These are phyloP conservation scores for Ramphastos sulfuratus DNA, from an alignment of 2,113 vertebrate species.

Conservation along the genomic window DNA sequence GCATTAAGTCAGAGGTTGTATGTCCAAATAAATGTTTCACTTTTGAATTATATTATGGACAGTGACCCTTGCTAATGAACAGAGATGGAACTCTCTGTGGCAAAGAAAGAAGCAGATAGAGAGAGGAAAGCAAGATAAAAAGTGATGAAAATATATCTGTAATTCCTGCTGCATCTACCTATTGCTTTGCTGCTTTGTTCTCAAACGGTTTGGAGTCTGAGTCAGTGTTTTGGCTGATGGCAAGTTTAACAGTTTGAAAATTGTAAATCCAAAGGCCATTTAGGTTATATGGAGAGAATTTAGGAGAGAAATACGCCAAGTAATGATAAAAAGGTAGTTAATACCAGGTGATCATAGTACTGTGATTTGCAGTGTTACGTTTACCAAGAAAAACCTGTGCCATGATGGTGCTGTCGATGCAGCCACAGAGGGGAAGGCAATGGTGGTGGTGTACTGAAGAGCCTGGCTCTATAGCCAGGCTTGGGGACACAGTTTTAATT, in stretches of 20 bases:
- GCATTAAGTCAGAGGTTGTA: not conserved
- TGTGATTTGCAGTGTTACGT: not conserved
- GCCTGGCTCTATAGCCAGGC: not conserved
- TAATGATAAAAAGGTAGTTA: too few relatives aligned
- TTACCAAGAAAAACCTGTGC: not conserved
- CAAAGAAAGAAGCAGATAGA: not conserved
- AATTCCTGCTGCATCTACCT: not conserved
- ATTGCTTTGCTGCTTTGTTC: not conserved
- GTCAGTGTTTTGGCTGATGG: not conserved
- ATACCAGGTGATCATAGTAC: rapidly evolving
- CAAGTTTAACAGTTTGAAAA: not conserved
- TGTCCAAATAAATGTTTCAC: not conserved
- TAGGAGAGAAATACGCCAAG: not conserved
- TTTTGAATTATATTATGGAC: not conserved
- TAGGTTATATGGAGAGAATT: not conserved
- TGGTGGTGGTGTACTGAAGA: not conserved
- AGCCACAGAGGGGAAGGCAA: not conserved
- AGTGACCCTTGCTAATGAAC: not conserved
- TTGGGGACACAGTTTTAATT: not conserved
- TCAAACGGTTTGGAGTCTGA: not conserved
- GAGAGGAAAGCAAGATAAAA: not conserved
- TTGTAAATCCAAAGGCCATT: not conserved
- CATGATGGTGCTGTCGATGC: not conserved
- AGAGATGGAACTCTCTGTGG: not conserved
- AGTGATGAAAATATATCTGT: not conserved